These are phyloP conservation scores for Semicossyphus pulcher DNA, from an alignment of 2,113 vertebrate species.

Conservation along the genomic window DNA sequence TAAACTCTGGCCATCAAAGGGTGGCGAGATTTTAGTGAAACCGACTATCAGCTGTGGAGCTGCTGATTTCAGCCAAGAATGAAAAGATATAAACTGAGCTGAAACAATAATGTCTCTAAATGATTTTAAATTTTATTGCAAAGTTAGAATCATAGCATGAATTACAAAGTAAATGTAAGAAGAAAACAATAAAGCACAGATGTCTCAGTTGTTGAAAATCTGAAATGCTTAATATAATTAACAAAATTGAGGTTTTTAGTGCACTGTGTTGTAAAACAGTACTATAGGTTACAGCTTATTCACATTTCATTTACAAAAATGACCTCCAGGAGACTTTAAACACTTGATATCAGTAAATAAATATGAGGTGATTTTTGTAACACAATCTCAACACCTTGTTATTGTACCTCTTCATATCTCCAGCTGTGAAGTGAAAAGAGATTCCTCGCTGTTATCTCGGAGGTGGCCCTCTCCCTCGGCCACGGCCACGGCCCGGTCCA, in stretches of 20 bases:
- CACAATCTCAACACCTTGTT: no score
- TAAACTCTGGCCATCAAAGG: no score
- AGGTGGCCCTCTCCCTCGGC: conserved; percentile 70
- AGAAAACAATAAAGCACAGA: conserved; percentile 2
- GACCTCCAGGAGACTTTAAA: background rate
- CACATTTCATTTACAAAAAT: background rate
- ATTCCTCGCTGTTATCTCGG: conserved; percentile 52
- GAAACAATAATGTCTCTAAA: conserved; percentile 7
- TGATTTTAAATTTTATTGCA: conserved; percentile 35
- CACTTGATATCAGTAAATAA: background rate
- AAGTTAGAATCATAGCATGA: conserved; percentile 14
- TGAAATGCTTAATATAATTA: no score
- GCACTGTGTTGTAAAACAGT: background rate
- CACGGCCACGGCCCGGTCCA: conserved; percentile 56
- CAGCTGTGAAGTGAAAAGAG: background rate
- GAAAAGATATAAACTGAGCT: background rate
- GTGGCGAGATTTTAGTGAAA: no score
- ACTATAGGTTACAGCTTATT: background rate
- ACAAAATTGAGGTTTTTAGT: background rate
- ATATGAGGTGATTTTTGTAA: no score
- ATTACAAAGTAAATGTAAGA: conserved; percentile 6
- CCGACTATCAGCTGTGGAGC: no score
- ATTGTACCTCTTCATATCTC: no score
- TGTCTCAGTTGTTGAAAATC: background rate
- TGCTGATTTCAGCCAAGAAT: background rate